Conservation (phyloP, 2,113 vertebrate species). For the Rhizomys pruinosus region DNA sequence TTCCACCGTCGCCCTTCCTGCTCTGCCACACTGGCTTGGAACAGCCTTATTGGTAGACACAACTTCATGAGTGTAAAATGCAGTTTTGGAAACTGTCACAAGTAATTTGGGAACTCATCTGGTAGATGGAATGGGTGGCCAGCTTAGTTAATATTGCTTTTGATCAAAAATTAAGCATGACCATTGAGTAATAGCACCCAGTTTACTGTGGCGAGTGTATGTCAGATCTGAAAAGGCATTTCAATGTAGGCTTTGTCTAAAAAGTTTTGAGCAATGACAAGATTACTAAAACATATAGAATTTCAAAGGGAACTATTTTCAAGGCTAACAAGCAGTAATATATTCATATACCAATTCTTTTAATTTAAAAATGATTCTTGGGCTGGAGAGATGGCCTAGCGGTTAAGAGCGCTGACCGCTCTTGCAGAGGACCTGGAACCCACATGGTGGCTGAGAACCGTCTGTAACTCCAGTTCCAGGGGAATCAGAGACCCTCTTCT, state of each 20-base stretch:
- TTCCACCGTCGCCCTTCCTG: not conserved
- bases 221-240: not conserved
- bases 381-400: too few relatives aligned
- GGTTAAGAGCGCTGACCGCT: too few relatives aligned
- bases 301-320: constrained; percentile 23
- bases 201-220: constrained; percentile 6
- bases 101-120: constrained; percentile 58
- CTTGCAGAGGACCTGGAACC: too few relatives aligned
- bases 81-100: constrained; percentile 58
- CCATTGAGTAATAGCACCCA: not conserved
- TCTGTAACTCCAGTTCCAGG: too few relatives aligned
- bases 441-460: too few relatives aligned
- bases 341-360: not conserved
- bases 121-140: constrained; percentile 52
- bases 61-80: constrained; percentile 43
- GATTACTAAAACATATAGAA: not conserved
- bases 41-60: not conserved
- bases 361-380: too few relatives aligned
- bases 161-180: constrained; percentile 59
- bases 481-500: too few relatives aligned
- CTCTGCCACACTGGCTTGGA: not conserved
- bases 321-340: not conserved
- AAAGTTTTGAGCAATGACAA: not conserved
- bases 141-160: constrained; percentile 59
- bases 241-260: not conserved